Base-by-base conservation (phyloP, 1,140 invertebrate species). In the Bombus vancouverensis region DNA sequence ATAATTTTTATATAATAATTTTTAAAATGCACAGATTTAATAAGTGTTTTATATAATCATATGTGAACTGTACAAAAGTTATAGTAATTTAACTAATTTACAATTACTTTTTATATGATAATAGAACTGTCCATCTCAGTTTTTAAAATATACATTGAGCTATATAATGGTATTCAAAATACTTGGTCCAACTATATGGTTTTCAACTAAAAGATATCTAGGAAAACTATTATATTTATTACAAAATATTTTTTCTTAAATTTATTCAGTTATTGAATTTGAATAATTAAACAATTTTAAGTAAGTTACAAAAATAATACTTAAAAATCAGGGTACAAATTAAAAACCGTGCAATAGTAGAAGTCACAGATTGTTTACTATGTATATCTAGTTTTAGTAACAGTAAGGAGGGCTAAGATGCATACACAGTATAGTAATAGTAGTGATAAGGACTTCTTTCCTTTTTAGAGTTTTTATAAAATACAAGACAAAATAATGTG, bases 271-370 rank as follows among this genome's bases (percentile, higher is more conserved):
- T 47, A 81, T 76, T 57, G 66, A 77, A 28, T 65, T 65, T 59
- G 32, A 85, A 37, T 37, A 53, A 53, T 53, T 53, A 53, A 70
- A 25, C 70, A 25, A 66, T 81, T 47, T 71, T n/a, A 57, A 59
- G 57, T 72, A 62, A 65, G 66, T 34, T 62, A 53, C 79, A 66
- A 70, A 78, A 83, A 59, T 53, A 66, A 89, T 65, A 83, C 73
- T 65, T 89, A 74, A 73, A 89, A 80, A 89, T 89, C 88, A 89
- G 87, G 88, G 88, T 89, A 89, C 88, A 89, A 89, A 89, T 65
- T 59, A 13, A 80, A 72, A 44, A 68, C 74, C 39, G 72, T 76
- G 73, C 81, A 89, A 84, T 89, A 81, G 84, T 84, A 81, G 73
- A 66, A 32, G 47, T 83, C n/a, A 68, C 39, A 66, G 77, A 78